Evolutionary conservation across 2,113 vertebrate species (phyloP).

Genomic region (Cynopterus brachyotis): DNA sequence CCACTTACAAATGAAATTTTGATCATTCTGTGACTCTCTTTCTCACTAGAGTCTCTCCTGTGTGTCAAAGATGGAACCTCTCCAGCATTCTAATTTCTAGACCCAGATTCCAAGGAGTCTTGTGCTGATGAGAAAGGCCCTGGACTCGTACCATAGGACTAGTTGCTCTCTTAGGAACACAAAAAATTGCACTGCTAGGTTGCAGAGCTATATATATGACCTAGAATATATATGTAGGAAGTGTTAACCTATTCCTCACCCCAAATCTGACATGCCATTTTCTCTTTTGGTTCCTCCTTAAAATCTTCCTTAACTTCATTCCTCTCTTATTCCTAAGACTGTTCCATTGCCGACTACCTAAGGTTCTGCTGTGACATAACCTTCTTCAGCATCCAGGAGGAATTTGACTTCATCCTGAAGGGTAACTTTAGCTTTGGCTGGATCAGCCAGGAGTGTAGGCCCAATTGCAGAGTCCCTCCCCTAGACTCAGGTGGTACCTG

Average conservation of each 20-base stretch:
- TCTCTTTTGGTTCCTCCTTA: background rate
- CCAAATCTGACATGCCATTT: background rate
- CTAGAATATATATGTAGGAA: no score
- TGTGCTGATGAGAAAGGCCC: constrained; percentile 62
- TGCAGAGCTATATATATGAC: background rate
- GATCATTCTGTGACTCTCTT: background rate
- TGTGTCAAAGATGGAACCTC: constrained; percentile 20
- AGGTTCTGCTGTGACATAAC: constrained; percentile 80
- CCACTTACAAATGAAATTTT: background rate
- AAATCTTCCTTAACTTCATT: background rate
- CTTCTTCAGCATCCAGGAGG: constrained; percentile 67
- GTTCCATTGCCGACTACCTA: constrained; percentile 82
- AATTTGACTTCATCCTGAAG: constrained; percentile 78
- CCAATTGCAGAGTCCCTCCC: background rate
- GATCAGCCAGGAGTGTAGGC: constrained; percentile 83
- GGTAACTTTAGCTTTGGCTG: constrained; percentile 86
- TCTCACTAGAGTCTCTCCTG: constrained; percentile 53
- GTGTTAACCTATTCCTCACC: background rate
- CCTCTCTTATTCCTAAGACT: constrained; percentile 79
- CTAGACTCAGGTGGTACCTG: background rate
- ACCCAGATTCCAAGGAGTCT: background rate
- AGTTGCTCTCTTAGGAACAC: background rate
- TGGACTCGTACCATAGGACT: background rate
- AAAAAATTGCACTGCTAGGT: background rate
- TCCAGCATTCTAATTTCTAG: constrained; percentile 40